Evolutionary conservation across 2,888 invertebrate species (phyloP), one percentile per base, ranked within the genome.

Genomic region (Hesperia comma): DNA sequence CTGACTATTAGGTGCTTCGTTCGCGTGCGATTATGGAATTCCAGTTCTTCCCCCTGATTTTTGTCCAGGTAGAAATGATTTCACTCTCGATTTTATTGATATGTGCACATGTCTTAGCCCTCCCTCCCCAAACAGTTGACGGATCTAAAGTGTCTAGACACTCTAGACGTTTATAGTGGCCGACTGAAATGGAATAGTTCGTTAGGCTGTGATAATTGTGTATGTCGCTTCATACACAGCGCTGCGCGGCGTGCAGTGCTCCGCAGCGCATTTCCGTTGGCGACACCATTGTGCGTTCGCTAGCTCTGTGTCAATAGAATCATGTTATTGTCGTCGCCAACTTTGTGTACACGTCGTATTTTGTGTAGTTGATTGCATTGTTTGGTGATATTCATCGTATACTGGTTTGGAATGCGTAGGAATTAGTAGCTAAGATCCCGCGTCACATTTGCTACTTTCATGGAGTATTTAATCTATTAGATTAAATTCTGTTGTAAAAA

Each of bases 251-350:
- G 37, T 5, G 37, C 37, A 12, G 37, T 3, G 17, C 15, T 15
- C 80, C 81, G 81, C 81, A 80, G 76, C 82, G 74, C 78, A 17
- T 46, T 46, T 46, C 43, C 43, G 43, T 6, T 46, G 76, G 77
- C 79, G 72, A 75, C 74, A 75, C 73, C 79, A 79, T 82, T 85
- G 81, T 83, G 76, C 77, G 43, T 19, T 21, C 17, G 33, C 43
- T 55, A 43, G 17, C 55, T 17, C 26, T 43, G 43, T 46, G 1
- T 62, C 62, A 63, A 63, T 46, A 63, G 43, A 21, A 51, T 51
- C 19, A 55, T 33, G 33, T 33, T 63, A 55, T 55, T 46, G 55
- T 63, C 55, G 33, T 8, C 19, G 14, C n/a, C 33, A n/a, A 55
- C 54, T 43, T 63, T 55, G n/a, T 60, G 43, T 46, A 46, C 15